These are phyloP conservation scores for Azemiops feae DNA, from an alignment of 2,113 vertebrate genomes.

Conservation along the genomic window DNA sequence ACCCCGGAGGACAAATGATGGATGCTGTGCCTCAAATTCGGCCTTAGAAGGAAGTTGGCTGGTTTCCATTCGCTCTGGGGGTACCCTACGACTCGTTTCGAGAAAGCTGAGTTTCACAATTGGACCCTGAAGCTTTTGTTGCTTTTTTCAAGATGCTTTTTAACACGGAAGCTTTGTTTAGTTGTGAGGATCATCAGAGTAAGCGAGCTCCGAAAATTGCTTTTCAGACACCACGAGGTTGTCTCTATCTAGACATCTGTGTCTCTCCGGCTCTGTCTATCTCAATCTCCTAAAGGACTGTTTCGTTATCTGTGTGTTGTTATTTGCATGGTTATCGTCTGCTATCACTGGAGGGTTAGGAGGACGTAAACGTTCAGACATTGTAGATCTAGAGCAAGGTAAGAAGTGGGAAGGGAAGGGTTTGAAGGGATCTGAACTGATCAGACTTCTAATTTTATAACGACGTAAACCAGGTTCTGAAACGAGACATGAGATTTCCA, in stretches of 20 bases:
- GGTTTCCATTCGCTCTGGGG: background rate
- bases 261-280: background rate
- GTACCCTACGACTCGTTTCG: background rate
- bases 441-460: too few relatives aligned
- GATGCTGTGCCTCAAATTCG: background rate
- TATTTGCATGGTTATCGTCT: background rate
- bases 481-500: background rate
- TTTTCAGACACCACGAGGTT: background rate
- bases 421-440: background rate
- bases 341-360: background rate
- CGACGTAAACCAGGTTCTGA: background rate
- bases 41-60: background rate
- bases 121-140: background rate
- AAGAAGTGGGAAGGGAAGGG: background rate
- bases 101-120: background rate
- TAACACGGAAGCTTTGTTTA: background rate
- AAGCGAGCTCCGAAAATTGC: background rate
- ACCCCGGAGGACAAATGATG: background rate
- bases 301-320: background rate
- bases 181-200: background rate
- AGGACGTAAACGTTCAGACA: background rate
- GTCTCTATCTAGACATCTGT: background rate
- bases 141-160: background rate
- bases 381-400: background rate
- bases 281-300: background rate